phyloP scores from a whole-genome alignment of 2,797 vertebrate species.

The Gastrophryne carolinensis region DNA sequence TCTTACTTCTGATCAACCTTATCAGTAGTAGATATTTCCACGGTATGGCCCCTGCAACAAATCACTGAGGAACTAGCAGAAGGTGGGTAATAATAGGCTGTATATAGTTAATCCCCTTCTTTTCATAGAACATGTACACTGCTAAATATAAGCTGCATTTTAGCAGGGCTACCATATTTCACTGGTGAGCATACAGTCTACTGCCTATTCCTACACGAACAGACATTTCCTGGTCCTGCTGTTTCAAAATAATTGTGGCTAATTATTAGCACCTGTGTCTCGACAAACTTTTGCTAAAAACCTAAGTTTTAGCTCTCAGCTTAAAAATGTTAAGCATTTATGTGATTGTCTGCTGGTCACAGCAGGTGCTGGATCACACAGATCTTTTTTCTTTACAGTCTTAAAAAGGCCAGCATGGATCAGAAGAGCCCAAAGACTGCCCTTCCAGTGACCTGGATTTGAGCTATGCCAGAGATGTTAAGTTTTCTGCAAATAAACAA shows the following conservation, averaged over 20 bases:
- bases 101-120: no score
- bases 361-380: conserved; percentile 95
- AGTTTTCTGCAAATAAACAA: conserved; percentile 80
- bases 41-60: no score
- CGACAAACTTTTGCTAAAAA: conserved; percentile 54
- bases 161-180: not conserved
- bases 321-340: conserved; percentile 77
- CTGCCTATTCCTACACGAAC: not conserved
- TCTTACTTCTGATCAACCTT: no score
- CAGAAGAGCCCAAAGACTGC: conserved; percentile 83
- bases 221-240: not conserved
- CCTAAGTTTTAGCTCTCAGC: conserved; percentile 74
- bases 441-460: conserved; percentile 87
- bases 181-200: not conserved
- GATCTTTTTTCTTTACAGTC: conserved; percentile 83
- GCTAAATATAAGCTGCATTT: not conserved
- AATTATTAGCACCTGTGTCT: conserved; percentile 23
- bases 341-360: conserved; percentile 88
- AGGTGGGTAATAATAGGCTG: no score
- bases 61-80: no score
- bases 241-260: not conserved
- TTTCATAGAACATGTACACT: no score
- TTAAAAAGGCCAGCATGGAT: conserved; percentile 80
- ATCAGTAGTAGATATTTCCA: no score
- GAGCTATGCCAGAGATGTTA: conserved; percentile 83